Percentiles rank a stretch among this genome's conserved stretches.
Evolutionary conservation across 2,113 vertebrate genomes (phyloP).

Genomic region (Pampusana beccarii): DNA sequence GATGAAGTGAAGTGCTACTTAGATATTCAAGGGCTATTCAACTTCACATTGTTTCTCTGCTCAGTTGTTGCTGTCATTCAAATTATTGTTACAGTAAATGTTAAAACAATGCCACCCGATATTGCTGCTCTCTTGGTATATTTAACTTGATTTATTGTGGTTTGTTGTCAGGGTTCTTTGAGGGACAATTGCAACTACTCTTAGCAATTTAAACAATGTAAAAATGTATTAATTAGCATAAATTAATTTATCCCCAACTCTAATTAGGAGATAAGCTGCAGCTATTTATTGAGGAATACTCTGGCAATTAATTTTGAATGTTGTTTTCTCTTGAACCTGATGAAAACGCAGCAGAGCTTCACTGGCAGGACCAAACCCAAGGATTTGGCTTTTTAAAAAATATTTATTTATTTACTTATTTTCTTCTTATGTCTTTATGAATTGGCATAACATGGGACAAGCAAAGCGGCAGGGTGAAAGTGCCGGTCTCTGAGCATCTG

Average conservation of each 20-base stretch:
- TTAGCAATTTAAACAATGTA: not conserved
- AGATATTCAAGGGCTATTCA: not conserved
- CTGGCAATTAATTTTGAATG: not conserved
- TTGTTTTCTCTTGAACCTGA: not conserved
- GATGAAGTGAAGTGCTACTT: not conserved
- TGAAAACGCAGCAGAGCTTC: not conserved
- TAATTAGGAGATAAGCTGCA: not conserved
- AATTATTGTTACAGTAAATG: not conserved
- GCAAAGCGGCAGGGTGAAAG: not conserved
- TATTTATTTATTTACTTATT: not conserved
- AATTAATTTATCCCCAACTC: not conserved
- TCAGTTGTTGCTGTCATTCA: constrained; percentile 57
- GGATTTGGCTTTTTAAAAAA: not conserved
- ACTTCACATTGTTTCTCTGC: not conserved
- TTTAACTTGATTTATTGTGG: constrained; percentile 57
- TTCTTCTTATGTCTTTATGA: not conserved
- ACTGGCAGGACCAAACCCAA: not conserved
- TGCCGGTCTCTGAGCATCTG: not conserved
- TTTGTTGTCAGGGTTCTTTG: not conserved
- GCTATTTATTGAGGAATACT: not conserved
- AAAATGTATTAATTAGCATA: not conserved
- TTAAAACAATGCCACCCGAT: constrained; percentile 1
- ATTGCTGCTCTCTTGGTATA: not conserved
- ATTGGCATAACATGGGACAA: not conserved
- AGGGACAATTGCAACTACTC: not conserved